phyloP scores from a whole-genome alignment of 2,113 vertebrate species.

The Macaca nemestrina region DNA sequence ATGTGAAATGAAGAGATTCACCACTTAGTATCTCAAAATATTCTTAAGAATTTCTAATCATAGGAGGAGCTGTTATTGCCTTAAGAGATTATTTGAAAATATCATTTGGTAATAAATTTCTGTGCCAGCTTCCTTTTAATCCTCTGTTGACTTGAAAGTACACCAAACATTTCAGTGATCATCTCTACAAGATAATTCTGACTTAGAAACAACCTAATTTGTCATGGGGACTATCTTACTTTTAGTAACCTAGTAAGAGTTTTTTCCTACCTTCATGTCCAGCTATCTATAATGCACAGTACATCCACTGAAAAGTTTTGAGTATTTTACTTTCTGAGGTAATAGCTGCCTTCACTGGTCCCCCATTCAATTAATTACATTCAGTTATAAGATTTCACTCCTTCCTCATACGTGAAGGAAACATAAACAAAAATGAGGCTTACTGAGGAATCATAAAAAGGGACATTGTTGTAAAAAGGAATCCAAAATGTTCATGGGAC shows the following conservation, averaged over 20 bases:
- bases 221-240: not conserved
- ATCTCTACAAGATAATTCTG: not conserved
- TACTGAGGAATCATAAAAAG: not conserved
- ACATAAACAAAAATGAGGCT: slow-evolving; percentile 24
- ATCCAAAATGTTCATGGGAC: not conserved
- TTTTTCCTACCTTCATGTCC: not conserved
- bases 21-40: slow-evolving; percentile 26
- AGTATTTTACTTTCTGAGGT: not conserved
- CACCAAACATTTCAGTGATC: not conserved
- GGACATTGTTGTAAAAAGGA: not conserved
- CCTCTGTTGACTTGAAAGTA: not conserved
- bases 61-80: not conserved
- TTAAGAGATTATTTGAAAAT: slow-evolving; percentile 1
- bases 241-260: not conserved
- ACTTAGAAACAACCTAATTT: not conserved
- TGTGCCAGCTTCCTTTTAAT: slow-evolving; percentile 23
- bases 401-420: not conserved
- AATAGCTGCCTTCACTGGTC: not conserved
- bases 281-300: not conserved
- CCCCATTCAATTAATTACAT: slow-evolving; percentile 9
- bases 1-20: not conserved
- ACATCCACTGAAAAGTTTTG: not conserved
- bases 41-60: not conserved
- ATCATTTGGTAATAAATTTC: not conserved
- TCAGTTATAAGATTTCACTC: slow-evolving; percentile 24